Conservation (phyloP, 2,113 vertebrate genomes). For the Cinclus mexicanus region DNA sequence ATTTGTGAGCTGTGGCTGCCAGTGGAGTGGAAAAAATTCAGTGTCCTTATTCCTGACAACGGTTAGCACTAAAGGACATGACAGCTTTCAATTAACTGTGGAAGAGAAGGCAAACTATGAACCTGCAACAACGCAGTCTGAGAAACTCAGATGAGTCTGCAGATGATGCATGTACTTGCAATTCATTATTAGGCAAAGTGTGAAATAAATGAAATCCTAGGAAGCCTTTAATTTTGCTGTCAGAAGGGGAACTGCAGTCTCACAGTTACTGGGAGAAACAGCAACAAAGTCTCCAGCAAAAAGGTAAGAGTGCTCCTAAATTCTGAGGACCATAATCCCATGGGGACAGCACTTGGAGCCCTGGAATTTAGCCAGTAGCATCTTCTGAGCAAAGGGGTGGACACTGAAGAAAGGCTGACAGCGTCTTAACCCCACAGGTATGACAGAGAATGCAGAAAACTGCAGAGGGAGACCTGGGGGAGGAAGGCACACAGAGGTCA, state of each 20-base stretch:
- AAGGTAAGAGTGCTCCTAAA: rapidly evolving
- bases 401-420: not conserved
- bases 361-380: not conserved
- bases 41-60: not conserved
- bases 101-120: not conserved
- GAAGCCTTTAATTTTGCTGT: not conserved
- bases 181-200: not conserved
- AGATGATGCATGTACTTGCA: not conserved
- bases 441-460: not conserved
- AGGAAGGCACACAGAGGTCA: not conserved
- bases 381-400: not conserved
- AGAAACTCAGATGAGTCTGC: not conserved
- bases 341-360: rapidly evolving
- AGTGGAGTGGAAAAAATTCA: not conserved
- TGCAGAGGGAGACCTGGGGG: not conserved
- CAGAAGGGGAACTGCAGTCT: not conserved
- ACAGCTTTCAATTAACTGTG: not conserved
- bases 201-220: not conserved
- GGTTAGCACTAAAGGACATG: not conserved
- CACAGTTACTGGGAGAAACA: not conserved
- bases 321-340: not conserved
- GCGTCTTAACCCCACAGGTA: not conserved
- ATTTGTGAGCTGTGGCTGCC: not conserved
- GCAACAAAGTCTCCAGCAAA: not conserved
- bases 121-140: not conserved